Evolutionary conservation across 2,113 vertebrate species (phyloP).

Genomic region (Pionites leucogaster): DNA sequence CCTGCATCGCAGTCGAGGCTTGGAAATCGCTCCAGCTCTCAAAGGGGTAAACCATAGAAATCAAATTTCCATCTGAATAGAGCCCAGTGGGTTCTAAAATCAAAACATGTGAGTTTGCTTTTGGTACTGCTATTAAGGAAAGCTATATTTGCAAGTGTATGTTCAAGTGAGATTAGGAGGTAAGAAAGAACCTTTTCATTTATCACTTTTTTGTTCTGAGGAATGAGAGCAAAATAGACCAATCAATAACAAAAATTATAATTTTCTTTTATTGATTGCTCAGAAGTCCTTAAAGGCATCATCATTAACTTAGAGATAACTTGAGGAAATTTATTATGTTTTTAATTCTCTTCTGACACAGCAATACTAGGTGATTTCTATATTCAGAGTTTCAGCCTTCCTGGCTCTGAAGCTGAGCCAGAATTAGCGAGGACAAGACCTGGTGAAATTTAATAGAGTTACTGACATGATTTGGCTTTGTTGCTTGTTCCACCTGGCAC

Average conservation of each 20-base stretch:
- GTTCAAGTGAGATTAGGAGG: conserved; percentile 64
- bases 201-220: conserved; percentile 51
- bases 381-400: background rate
- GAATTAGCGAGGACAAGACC: background rate
- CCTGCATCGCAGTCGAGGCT: background rate
- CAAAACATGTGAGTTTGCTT: conserved; percentile 40
- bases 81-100: conserved; percentile 46
- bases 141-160: conserved; percentile 45
- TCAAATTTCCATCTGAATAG: conserved; percentile 72
- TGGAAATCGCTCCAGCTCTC: conserved; percentile 26
- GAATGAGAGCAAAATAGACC: conserved; percentile 24
- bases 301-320: conserved; percentile 61
- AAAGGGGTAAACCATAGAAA: conserved; percentile 35
- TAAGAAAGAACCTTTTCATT: conserved; percentile 50
- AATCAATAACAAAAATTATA: conserved; percentile 71
- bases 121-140: conserved; percentile 22
- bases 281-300: conserved; percentile 42
- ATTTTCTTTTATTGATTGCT: conserved; percentile 65
- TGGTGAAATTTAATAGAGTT: background rate
- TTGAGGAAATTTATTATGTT: conserved; percentile 39
- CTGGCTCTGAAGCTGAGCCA: background rate
- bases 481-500: background rate
- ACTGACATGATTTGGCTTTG: background rate
- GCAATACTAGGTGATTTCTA: conserved; percentile 12
- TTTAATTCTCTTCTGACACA: conserved; percentile 40